Percentiles rank a stretch among this genome's conserved stretches.
phyloP scores from a whole-genome alignment of 2,113 vertebrate species.

The Prunella himalayana region DNA sequence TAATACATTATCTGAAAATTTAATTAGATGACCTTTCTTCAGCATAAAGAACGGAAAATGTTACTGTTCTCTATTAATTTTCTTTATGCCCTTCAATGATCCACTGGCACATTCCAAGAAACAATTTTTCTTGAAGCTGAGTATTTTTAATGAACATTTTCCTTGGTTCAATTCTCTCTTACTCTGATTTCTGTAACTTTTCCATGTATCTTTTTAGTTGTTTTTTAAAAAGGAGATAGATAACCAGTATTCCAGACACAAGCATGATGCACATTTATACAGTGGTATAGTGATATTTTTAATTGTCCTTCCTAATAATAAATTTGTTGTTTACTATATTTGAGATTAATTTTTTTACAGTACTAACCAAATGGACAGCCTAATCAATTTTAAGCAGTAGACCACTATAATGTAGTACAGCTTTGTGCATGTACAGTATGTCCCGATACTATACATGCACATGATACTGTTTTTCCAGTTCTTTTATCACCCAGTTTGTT shows the following conservation, averaged over 20 bases:
- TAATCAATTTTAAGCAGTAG: neutral
- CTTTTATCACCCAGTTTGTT: neutral
- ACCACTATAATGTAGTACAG: neutral
- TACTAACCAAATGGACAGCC: neutral
- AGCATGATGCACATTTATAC: neutral
- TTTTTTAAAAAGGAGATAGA: neutral
- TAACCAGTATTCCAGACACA: neutral
- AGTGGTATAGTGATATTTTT: neutral
- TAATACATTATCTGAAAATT: neutral
- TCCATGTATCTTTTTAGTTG: neutral
- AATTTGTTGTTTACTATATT: neutral
- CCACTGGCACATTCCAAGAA: neutral
- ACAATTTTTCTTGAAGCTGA: neutral
- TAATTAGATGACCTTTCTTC: neutral
- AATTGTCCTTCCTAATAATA: neutral
- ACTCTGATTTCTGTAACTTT: neutral
- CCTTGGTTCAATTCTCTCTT: neutral
- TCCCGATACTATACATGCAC: neutral
- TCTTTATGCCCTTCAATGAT: neutral
- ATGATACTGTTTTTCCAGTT: neutral
- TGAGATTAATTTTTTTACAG: neutral
- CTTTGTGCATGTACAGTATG: neutral
- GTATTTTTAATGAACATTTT: neutral
- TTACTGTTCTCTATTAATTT: neutral
- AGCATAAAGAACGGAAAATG: neutral